phyloP scores from a whole-genome alignment of 2,797 vertebrate genomes.

The Gymnothorax reevesii region DNA sequence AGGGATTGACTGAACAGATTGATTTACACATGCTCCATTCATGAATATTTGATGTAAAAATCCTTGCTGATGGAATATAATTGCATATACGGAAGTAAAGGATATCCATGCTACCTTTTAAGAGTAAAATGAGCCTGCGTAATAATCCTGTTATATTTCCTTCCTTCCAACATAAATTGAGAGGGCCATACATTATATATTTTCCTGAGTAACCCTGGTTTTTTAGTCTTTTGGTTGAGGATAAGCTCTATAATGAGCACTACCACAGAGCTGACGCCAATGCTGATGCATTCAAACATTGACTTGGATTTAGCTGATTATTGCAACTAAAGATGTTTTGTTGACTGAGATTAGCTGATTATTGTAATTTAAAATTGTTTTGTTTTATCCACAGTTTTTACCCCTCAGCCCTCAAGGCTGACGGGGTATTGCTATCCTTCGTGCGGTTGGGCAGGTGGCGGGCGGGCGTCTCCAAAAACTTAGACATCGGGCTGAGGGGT shows the following conservation, averaged over 20 bases:
- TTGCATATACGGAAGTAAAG: conserved; percentile 51
- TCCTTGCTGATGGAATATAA: conserved; percentile 43
- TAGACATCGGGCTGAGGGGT: no score
- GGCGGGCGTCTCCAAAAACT: no score
- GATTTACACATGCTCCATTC: conserved; percentile 48
- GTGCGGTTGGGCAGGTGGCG: no score
- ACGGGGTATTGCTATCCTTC: no score
- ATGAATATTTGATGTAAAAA: conserved; percentile 59
- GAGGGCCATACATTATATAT: neutral
- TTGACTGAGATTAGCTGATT: neutral
- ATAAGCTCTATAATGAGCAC: neutral
- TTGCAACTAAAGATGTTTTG: no score
- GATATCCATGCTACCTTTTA: conserved; percentile 38
- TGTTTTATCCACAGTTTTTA: neutral
- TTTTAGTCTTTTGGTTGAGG: neutral
- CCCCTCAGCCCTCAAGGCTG: no score
- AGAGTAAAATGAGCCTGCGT: conserved; percentile 48
- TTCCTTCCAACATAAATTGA: neutral
- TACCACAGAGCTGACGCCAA: neutral
- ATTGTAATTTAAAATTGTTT: neutral
- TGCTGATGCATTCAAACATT: neutral
- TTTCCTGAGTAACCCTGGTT: neutral
- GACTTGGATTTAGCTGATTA: neutral
- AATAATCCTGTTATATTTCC: conserved; percentile 46
- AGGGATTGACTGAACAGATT: conserved; percentile 44